Conservation (phyloP, 2,797 vertebrate species). For the Malacoctenus gilli region DNA sequence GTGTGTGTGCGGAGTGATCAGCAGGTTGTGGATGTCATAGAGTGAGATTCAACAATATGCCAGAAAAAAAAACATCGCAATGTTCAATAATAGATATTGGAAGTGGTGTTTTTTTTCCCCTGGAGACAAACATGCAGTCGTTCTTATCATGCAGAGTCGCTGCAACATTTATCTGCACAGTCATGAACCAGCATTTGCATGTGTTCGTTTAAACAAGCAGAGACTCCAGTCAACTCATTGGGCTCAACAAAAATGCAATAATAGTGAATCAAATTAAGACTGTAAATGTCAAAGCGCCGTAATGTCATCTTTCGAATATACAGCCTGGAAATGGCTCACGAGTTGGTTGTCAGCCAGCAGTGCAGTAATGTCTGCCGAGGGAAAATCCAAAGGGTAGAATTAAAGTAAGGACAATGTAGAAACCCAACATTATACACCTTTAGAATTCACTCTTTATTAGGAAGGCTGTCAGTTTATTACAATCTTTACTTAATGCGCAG, state of each 20-base stretch:
- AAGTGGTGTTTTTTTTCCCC: too few relatives aligned
- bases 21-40: too few relatives aligned
- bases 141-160: too few relatives aligned
- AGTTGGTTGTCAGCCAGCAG: not conserved
- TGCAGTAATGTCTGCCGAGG: not conserved
- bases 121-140: too few relatives aligned
- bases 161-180: too few relatives aligned
- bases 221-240: slow-evolving; percentile 6
- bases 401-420: slow-evolving; percentile 1
- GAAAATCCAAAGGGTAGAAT: slow-evolving; percentile 5
- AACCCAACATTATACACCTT: slow-evolving; percentile 4
- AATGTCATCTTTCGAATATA: slow-evolving; percentile 16
- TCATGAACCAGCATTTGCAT: too few relatives aligned
- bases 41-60: too few relatives aligned
- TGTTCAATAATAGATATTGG: too few relatives aligned
- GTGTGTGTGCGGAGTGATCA: slow-evolving; percentile 12
- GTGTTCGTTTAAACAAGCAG: not conserved
- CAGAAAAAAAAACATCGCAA: too few relatives aligned
- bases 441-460: not conserved
- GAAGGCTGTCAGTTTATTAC: not conserved
- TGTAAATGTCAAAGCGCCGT: slow-evolving; percentile 23
- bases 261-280: slow-evolving; percentile 14
- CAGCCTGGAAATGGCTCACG: not conserved
- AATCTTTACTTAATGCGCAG: not conserved
- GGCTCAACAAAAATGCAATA: slow-evolving; percentile 2